A percentile compares a stretch with the other conserved stretches of the same genome.
Evolutionary conservation across 1,140 invertebrate genomes (phyloP).

Genomic region (Lepidurus packardi): DNA sequence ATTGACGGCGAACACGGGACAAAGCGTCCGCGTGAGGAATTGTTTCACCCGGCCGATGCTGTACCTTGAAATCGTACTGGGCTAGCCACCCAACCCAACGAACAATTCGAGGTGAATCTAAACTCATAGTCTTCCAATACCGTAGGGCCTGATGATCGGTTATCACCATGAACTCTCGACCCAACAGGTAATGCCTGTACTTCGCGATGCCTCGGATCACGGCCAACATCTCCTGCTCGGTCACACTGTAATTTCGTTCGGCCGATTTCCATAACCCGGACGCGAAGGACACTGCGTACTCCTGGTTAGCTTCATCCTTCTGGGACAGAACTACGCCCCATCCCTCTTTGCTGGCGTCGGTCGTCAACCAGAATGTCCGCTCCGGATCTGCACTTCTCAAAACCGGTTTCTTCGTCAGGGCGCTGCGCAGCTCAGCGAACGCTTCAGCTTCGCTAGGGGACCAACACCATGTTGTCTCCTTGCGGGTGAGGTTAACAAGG

Average conservation of each 20-base stretch:
- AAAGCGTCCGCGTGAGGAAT: neutral
- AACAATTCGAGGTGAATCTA: neutral
- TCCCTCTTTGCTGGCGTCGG: neutral
- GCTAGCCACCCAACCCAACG: neutral
- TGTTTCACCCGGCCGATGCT: neutral
- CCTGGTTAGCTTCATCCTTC: slow-evolving; percentile 35
- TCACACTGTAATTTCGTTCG: slow-evolving; percentile 44
- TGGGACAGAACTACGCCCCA: slow-evolving; percentile 31
- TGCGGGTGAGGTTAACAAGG: slow-evolving; percentile 35
- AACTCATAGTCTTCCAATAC: slow-evolving; percentile 38
- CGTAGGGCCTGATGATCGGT: slow-evolving; percentile 46
- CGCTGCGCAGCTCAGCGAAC: neutral
- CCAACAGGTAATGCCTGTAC: slow-evolving; percentile 45
- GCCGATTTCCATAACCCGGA: slow-evolving; percentile 41
- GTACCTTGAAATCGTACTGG: neutral
- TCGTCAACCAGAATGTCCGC: neutral
- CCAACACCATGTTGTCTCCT: neutral
- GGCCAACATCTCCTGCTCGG: slow-evolving; percentile 45
- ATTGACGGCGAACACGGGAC: neutral
- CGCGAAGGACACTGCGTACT: slow-evolving; percentile 39
- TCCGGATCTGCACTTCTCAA: neutral
- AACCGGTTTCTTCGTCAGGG: neutral
- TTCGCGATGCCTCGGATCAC: slow-evolving; percentile 45
- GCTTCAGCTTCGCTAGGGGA: neutral
- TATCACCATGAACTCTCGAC: slow-evolving; percentile 42